phyloP scores from a whole-genome alignment of 2,888 invertebrate species.

The Augiades crinisus region DNA sequence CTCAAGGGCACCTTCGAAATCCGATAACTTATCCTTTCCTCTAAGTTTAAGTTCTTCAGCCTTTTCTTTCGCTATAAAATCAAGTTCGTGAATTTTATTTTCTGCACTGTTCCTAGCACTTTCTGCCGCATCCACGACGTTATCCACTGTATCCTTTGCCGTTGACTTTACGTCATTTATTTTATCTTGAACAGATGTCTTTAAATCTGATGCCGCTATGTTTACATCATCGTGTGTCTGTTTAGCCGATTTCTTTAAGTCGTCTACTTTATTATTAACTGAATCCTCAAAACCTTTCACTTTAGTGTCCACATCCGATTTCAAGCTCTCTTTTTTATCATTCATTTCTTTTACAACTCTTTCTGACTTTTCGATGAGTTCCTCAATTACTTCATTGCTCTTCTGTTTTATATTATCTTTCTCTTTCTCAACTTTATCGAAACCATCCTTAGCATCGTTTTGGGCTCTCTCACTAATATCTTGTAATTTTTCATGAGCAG shows the following conservation, averaged over 20 bases:
- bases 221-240: constrained; percentile 46
- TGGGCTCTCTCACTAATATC: constrained; percentile 52
- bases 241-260: constrained; percentile 46
- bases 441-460: constrained; percentile 50
- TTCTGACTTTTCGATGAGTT: constrained; percentile 47
- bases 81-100: constrained; percentile 63
- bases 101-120: constrained; percentile 54
- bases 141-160: constrained; percentile 53
- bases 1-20: constrained; percentile 53
- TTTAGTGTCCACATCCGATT: constrained; percentile 46
- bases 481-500: constrained; percentile 60
- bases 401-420: constrained; percentile 61
- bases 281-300: constrained; percentile 42
- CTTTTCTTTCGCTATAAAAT: constrained; percentile 62
- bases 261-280: constrained; percentile 46
- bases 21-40: constrained; percentile 45
- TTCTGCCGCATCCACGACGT: constrained; percentile 54
- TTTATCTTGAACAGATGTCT: constrained; percentile 45
- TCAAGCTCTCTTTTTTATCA: constrained; percentile 46
- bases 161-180: constrained; percentile 48
- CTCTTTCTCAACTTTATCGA: constrained; percentile 57
- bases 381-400: constrained; percentile 47
- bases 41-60: constrained; percentile 56
- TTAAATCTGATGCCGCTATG: constrained; percentile 43
- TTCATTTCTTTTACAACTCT: constrained; percentile 46